A percentile compares a stretch with the other conserved stretches of the same genome.
These are phyloP conservation scores for Tenthredo mesomela DNA, from an alignment of 2,888 invertebrate species.

Conservation along the genomic window DNA sequence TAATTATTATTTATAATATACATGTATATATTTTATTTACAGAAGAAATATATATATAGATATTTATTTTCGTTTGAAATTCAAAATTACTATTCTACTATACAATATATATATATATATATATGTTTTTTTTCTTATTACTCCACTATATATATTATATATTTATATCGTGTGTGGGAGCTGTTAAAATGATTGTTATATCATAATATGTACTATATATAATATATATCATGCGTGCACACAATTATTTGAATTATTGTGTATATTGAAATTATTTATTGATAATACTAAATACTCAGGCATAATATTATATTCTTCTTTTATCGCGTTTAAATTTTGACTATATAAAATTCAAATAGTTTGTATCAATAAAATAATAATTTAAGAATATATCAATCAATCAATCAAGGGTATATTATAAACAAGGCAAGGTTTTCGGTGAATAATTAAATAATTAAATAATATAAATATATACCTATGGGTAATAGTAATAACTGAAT, in stretches of 20 bases:
- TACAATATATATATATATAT: neutral
- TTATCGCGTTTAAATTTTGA: neutral
- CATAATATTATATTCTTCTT: too few species aligned
- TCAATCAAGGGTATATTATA: neutral
- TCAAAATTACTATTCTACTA: conserved; percentile 26
- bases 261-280: neutral
- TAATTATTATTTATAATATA: conserved; percentile 18
- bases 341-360: neutral
- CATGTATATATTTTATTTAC: conserved; percentile 32
- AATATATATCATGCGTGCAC: neutral
- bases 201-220: neutral
- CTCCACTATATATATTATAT: neutral
- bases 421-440: conserved; percentile 17
- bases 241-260: neutral
- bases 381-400: neutral
- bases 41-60: conserved; percentile 20
- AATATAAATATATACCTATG: too few species aligned
- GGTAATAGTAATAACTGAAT: too few species aligned
- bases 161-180: neutral
- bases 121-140: neutral
- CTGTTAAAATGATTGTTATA: neutral
- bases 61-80: neutral
- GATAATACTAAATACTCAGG: conserved; percentile 4
- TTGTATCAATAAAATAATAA: neutral
- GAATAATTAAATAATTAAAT: neutral